A percentile compares a stretch with the other conserved stretches of the same genome.
These are phyloP conservation scores for Habropoda laboriosa DNA, from an alignment of 1,140 invertebrate species.

Conservation along the genomic window DNA sequence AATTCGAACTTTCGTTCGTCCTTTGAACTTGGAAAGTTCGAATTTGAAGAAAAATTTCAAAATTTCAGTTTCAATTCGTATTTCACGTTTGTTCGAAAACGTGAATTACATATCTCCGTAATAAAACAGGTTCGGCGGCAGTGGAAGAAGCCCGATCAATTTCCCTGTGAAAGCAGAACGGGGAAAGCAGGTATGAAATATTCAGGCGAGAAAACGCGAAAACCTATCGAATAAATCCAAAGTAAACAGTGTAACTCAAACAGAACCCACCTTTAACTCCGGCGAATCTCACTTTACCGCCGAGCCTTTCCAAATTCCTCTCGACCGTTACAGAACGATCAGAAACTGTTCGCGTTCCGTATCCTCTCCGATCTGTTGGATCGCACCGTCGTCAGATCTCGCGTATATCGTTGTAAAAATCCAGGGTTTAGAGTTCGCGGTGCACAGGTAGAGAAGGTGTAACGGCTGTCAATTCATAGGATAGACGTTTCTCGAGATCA, in stretches of 20 bases:
- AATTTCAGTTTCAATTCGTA: no score
- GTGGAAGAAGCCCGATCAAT: background rate
- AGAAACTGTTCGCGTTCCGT: background rate
- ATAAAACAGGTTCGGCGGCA: background rate
- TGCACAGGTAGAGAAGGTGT: background rate
- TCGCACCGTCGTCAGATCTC: no score
- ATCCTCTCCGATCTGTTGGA: no score
- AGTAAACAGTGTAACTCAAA: background rate
- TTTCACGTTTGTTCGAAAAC: no score
- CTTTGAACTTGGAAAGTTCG: no score
- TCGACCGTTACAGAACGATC: background rate
- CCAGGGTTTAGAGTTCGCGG: background rate
- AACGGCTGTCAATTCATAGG: background rate
- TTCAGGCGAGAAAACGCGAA: constrained; percentile 1
- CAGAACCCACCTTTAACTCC: background rate
- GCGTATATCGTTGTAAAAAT: no score
- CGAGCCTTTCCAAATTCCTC: background rate
- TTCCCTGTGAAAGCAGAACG: background rate
- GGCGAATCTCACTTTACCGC: background rate
- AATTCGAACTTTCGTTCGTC: background rate
- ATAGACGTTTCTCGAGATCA: background rate
- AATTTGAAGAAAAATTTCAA: no score
- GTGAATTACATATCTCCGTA: no score
- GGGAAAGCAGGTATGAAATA: constrained; percentile 9
- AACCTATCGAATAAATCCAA: constrained; percentile 46